Percentiles rank a stretch among this genome's conserved stretches.
Evolutionary conservation across 2,888 invertebrate species (phyloP).

Genomic region (Anaspis maculata): DNA sequence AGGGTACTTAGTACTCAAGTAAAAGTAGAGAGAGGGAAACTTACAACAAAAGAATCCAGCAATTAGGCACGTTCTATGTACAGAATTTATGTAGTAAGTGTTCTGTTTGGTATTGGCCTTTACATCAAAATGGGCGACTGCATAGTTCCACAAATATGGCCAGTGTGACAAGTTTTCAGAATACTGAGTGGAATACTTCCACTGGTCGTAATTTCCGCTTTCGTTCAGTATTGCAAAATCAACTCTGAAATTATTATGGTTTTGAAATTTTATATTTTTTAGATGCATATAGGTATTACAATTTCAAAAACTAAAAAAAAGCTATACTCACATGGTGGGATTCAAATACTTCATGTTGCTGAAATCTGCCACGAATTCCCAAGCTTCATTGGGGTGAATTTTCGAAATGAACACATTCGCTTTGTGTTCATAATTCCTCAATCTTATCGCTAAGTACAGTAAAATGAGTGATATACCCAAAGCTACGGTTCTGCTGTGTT

Average conservation of each 20-base stretch:
- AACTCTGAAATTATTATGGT: constrained; percentile 39
- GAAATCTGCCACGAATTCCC: constrained; percentile 71
- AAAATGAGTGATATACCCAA: constrained; percentile 23
- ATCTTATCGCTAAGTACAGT: constrained; percentile 30
- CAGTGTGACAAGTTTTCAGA: constrained; percentile 56
- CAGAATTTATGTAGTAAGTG: constrained; percentile 51
- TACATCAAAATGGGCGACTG: constrained; percentile 51
- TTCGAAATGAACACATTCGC: constrained; percentile 47
- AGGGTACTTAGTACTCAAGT: no score
- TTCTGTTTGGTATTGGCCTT: constrained; percentile 42
- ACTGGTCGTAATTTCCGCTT: constrained; percentile 57
- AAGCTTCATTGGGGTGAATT: constrained; percentile 51
- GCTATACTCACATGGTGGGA: constrained; percentile 59
- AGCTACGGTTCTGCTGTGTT: constrained; percentile 24
- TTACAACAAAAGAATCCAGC: constrained; percentile 51
- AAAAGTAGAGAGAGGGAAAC: constrained; percentile 25
- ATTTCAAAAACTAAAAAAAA: constrained; percentile 1
- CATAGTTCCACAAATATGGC: constrained; percentile 53
- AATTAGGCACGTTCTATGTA: constrained; percentile 57
- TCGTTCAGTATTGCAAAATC: constrained; percentile 56
- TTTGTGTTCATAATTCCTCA: constrained; percentile 39
- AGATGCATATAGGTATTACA: neutral
- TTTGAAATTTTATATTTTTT: constrained; percentile 1
- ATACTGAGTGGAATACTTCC: constrained; percentile 61
- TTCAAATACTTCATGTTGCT: constrained; percentile 62